Base-by-base conservation (phyloP, 2,888 invertebrate genomes). In the Cryptocephalus primarius region DNA sequence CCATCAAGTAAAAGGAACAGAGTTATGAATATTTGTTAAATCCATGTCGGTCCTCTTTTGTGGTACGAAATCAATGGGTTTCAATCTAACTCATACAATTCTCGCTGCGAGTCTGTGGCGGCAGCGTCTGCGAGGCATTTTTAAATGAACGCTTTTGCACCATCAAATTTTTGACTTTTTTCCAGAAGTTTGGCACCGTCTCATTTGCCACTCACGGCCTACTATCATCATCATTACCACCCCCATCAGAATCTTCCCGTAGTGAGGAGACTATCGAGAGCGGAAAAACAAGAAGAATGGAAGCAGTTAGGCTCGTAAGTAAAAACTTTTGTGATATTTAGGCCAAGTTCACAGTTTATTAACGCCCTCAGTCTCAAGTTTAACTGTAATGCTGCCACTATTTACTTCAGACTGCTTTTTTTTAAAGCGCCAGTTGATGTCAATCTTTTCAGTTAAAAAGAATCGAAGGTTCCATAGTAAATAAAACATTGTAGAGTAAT, bases 271-370 rank as follows among this genome's bases (percentile, higher is more conserved):
- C 68, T 79, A 50, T 75, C 81, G 50, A 66, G 73, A 61, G 63
- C 72, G 57, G 66, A 79, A 53, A 70, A 79, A 55, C 72, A 64
- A 67, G 79, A 75, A 57, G 78, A 73, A 64, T 77, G 79, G 74
- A 77, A 78, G 59, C 74, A 79, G 55, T 76, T 82, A 47, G 82
- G 83, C 71, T 79, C 82, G 83, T 83, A 65, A 80, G 82, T 80
- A 61, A 10, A 10, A 41, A 8, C 1, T 1, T 11, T 11, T 32
- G 2, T 2, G 1, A 11, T 13, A 8, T n/a, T n/a, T 11, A n/a
- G 14, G n/a, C 9, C 41, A 41, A 41, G 32, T 13, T 41, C 11
- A 12, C 22, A 22, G 8, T 39, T 13, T 9, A 39, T 39, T 8
- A 10, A 39, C 13, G 39, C 39, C n/a, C 13, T 14, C 8, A 8